These are phyloP conservation scores for Dromius quadrimaculatus DNA, from an alignment of 2,888 invertebrate genomes.

Conservation along the genomic window DNA sequence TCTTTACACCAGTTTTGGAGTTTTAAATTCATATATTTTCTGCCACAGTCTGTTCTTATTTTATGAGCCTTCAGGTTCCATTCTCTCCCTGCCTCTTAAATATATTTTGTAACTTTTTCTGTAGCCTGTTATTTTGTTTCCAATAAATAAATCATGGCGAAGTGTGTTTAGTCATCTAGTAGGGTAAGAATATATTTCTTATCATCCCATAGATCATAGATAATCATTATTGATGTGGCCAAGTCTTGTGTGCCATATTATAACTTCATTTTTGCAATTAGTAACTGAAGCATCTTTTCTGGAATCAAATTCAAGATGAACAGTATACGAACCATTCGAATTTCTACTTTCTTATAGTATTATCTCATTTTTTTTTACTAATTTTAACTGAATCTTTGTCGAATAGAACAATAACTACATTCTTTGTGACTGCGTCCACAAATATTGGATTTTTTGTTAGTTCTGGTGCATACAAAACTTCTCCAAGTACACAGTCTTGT, in stretches of 20 bases:
- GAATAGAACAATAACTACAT: too few relatives aligned
- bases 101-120: conserved; percentile 12
- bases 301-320: not conserved
- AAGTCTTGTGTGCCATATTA: conserved; percentile 48
- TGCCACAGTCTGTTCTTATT: too few relatives aligned
- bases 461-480: too few relatives aligned
- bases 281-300: not conserved
- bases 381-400: too few relatives aligned
- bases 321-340: not conserved
- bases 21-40: conserved; percentile 10
- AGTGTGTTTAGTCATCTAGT: conserved; percentile 62
- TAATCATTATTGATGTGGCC: conserved; percentile 47
- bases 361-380: too few relatives aligned
- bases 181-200: too few relatives aligned
- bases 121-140: not conserved
- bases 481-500: too few relatives aligned
- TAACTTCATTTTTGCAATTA: not conserved
- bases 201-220: conserved; percentile 45
- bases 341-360: not conserved
- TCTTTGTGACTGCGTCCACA: too few relatives aligned
- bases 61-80: conserved; percentile 23
- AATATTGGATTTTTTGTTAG: too few relatives aligned
- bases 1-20: not conserved
- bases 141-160: conserved; percentile 58
- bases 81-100: conserved; percentile 9